Conservation (phyloP, 2,113 vertebrate species). For the Patagioenas fasciata region DNA sequence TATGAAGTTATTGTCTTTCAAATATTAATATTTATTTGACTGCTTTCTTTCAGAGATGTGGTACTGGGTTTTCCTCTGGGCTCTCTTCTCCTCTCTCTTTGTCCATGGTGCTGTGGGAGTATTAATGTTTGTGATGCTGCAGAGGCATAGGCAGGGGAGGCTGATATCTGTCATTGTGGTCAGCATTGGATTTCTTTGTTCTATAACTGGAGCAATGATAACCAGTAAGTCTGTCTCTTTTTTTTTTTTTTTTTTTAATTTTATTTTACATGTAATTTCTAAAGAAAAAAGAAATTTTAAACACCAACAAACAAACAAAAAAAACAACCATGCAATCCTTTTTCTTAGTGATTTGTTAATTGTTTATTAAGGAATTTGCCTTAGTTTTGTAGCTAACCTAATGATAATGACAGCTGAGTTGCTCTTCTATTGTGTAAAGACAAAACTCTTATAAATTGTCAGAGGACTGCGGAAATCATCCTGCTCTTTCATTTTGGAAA, state of each 20-base stretch:
- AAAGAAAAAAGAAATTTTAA: background rate
- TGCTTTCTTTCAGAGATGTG: constrained; percentile 91
- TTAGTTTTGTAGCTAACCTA: background rate
- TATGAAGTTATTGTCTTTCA: background rate
- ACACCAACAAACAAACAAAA: too few relatives aligned
- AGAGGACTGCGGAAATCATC: background rate
- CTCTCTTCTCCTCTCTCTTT: constrained; percentile 97
- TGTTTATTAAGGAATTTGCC: background rate
- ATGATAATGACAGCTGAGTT: background rate
- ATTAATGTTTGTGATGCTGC: constrained; percentile 95
- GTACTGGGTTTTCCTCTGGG: constrained; percentile 99
- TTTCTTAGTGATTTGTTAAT: background rate
- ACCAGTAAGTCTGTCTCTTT: constrained; percentile 87
- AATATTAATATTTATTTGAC: constrained; percentile 49
- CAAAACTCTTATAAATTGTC: background rate
- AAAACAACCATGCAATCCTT: background rate
- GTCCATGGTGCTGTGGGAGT: constrained; percentile 91
- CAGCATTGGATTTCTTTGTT: constrained; percentile 94
- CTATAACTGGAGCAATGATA: constrained; percentile 91
- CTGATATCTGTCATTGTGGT: constrained; percentile 92
- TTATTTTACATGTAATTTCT: background rate
- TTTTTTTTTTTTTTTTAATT: background rate
- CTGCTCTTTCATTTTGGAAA: background rate
- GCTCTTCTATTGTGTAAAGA: background rate
- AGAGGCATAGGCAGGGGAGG: constrained; percentile 92